Evolutionary conservation across 2,113 vertebrate species (phyloP), one percentile per base, ranked within the genome.

Genomic region (Nothobranchius furzeri): DNA sequence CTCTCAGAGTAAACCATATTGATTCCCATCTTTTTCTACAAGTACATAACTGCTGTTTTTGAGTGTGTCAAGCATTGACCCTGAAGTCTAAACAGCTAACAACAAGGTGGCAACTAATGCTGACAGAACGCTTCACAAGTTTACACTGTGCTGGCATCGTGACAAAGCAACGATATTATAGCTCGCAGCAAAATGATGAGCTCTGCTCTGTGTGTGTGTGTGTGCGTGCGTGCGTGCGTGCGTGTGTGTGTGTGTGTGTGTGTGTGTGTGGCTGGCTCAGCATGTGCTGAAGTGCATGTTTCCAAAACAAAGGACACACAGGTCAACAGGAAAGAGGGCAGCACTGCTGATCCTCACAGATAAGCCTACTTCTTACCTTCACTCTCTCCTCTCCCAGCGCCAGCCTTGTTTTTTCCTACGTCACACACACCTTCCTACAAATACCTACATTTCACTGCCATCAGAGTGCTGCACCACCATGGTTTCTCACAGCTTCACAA

Each of bases 281-380:
- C 79, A 83, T 72, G 83, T 76, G 76, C 70, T 70, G 30, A 63
- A 53, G 73, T 11, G n/a, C 17, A 56, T 75, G 67, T 81, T 87
- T 87, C 85, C 85, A 89, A 84, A 83, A 53, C 81, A 76, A 70
- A 75, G 73, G 74, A 53, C 58, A 71, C 3, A 1, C 35, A 81
- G 73, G 68, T 78, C 74, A 56, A 62, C 43, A 64, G 75, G 68
- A 75, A 73, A 54, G 47, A 76, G 61, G 48, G 60, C 68, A 66
- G 60, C 45, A 56, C 52, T 61, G 54, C 70, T 88, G 64, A 82
- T 77, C 75, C 72, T 60, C 1, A 20, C 72, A 84, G 72, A 81
- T 84, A 61, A 79, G 25, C 73, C 75, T 83, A 60, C 71, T 69
- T 74, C 57, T 76, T 36, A 68, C 49, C 61, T 50, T 43, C 56